A percentile compares a stretch with the other conserved stretches of the same genome.
Evolutionary conservation across 2,113 vertebrate species (phyloP).

Genomic region (Cavia porcellus): DNA sequence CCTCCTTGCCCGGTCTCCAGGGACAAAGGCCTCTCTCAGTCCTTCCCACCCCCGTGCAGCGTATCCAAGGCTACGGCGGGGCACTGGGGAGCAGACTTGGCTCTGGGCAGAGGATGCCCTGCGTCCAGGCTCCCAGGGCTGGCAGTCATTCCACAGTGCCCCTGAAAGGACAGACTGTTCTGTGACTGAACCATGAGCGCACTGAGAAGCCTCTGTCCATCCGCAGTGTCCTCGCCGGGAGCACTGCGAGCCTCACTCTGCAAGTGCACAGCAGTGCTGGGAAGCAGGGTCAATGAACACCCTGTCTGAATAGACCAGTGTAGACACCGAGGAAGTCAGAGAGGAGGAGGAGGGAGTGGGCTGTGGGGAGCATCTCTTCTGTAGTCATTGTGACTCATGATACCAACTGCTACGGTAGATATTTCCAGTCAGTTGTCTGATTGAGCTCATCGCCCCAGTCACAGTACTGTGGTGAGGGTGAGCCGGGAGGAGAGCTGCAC

Average conservation of each 20-base stretch:
- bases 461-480: background rate
- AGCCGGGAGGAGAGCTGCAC: background rate
- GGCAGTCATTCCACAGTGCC: conserved; percentile 57
- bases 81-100: conserved; percentile 77
- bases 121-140: conserved; percentile 62
- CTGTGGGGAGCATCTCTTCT: background rate
- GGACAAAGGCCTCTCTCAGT: conserved; percentile 79
- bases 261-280: background rate
- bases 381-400: background rate
- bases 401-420: background rate
- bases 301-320: conserved; percentile 61
- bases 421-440: conserved; percentile 13
- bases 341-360: conserved; percentile 29
- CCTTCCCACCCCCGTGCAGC: conserved; percentile 69
- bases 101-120: conserved; percentile 78
- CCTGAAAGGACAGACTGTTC: conserved; percentile 82
- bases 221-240: background rate
- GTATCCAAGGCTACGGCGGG: conserved; percentile 78
- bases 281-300: conserved; percentile 51
- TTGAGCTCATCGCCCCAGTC: background rate
- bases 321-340: conserved; percentile 16
- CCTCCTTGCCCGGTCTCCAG: conserved; percentile 63
- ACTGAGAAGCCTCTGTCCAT: background rate
- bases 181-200: conserved; percentile 56
- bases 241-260: conserved; percentile 56